Base-by-base conservation (phyloP, 2,888 invertebrate species). In the Trichogramma evanescens region DNA sequence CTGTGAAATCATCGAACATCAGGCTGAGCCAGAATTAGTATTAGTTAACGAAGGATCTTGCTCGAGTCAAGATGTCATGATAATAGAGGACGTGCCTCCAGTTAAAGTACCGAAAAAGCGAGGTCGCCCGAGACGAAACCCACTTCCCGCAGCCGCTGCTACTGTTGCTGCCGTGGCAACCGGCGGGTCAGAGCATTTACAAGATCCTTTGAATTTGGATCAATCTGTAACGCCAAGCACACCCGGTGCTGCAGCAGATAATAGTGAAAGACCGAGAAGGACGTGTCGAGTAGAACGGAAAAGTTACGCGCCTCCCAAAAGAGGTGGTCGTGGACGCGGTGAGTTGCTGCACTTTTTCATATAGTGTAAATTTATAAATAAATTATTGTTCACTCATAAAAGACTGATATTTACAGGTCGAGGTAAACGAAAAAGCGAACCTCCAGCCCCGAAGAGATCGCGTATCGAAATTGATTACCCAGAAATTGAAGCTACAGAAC, bases 1-100 rank as follows among this genome's bases (percentile, higher is more conserved):
- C 43, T 76, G 77, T 49, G 76, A 77, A 54, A 77, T 78, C 39
- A 76, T 77, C 41, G 77, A 77, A 39, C 75, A 58, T 52, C 72
- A 73, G 26, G 26, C 26, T 3, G 26, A 26, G 26, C 77, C 78
- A 1, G 78, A 78, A 56, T 61, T 78, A 6, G 77, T 77, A 55
- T 76, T 78, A 49, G 77, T 77, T 6, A 78, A 78, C 54, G 77
- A 78, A 45, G 77, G 76, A 54, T 77, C 78, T 0, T 77, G 77
- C 58, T 78, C 78, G 5, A 78, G 78, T 57, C 78, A 76, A 65
- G 79, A 77, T 50, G 74, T 78, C 8, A 72, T 77, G 70, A 78
- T 77, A n/a, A 75, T 79, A 53, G 78, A 78, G 52, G 78, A 78
- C 54, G 74, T 77, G 4, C 68, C 75, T 10, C 66, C 71, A 2